Conservation (phyloP, 2,797 vertebrate species). For the Eleutherodactylus coqui region DNA sequence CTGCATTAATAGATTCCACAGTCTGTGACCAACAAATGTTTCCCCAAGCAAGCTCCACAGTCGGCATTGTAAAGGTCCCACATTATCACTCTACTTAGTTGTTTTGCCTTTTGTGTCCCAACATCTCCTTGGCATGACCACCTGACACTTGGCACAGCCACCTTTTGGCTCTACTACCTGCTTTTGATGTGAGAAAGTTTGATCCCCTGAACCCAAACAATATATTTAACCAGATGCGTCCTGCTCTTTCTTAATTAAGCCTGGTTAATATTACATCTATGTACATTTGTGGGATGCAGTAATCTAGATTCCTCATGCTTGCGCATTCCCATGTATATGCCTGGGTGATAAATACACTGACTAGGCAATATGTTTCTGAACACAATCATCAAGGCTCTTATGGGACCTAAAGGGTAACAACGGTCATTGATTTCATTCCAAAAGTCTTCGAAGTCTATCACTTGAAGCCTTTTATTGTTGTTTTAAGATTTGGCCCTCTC, state of each 20-base stretch:
- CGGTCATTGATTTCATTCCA: conserved; percentile 56
- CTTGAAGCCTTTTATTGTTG: conserved; percentile 61
- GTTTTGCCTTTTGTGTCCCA: neutral
- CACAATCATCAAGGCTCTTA: conserved; percentile 49
- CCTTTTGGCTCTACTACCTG: too few species aligned
- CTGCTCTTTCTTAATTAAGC: neutral
- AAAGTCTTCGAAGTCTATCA: conserved; percentile 53
- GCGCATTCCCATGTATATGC: conserved; percentile 33
- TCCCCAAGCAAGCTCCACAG: neutral
- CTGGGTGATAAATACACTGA: conserved; percentile 39
- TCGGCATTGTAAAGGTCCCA: neutral
- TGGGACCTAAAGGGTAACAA: conserved; percentile 53
- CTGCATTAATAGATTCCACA: too few species aligned
- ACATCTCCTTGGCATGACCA: neutral
- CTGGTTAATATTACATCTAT: conserved; percentile 24
- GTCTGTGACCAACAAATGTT: neutral
- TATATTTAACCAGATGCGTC: neutral
- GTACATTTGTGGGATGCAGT: neutral
- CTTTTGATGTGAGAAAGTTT: neutral
- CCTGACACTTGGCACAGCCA: neutral
- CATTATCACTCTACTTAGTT: neutral
- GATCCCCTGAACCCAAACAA: neutral
- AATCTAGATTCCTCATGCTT: conserved; percentile 1
- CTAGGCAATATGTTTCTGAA: conserved; percentile 29
- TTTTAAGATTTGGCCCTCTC: conserved; percentile 51